Evolutionary conservation across 2,888 invertebrate genomes (phyloP), one percentile per base, ranked within the genome.

Genomic region (Nezara viridula): DNA sequence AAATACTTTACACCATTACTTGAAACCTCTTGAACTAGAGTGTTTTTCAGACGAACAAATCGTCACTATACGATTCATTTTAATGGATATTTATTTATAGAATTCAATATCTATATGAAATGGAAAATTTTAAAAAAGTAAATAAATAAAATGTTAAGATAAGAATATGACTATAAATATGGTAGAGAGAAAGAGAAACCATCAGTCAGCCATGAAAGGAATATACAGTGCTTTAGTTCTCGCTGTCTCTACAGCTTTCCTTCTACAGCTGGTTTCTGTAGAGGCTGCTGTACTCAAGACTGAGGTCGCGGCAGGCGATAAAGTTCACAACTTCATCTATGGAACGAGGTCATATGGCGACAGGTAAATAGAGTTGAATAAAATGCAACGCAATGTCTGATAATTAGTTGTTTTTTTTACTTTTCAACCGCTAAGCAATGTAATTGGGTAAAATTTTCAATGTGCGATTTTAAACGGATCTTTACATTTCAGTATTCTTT

Each of bases 161-260:
- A 47, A 21, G 44, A 21, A 1, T 0, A 10, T 44, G 24, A n/a
- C n/a, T 77, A 77, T 77, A 77, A 44, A 6, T 44, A 47, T 40
- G n/a, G 19, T 6, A 47, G 32, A 21, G 0, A 7, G n/a, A 44
- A 81, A n/a, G n/a, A 47, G 24, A 47, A 44, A 24, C 14, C 16
- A 81, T n/a, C 24, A 81, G 44, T 44, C 44, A 81, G 44, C 9
- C 81, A 81, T 81, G 81, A 81, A 81, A 81, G n/a, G 24, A 3
- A 37, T 73, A 21, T 73, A 81, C 81, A 44, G 24, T 24, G 81
- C 44, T 24, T 44, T 81, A n/a, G 7, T 81, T 21, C 40, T 47
- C n/a, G 81, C 44, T n/a, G 19, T 44, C 44, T n/a, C 44, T 1
- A 12, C 44, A 12, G 81, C 81, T 7, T 9, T 81, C 24, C 10